Evolutionary conservation across 2,113 vertebrate species (phyloP).

Genomic region (Corydoras maculifer): DNA sequence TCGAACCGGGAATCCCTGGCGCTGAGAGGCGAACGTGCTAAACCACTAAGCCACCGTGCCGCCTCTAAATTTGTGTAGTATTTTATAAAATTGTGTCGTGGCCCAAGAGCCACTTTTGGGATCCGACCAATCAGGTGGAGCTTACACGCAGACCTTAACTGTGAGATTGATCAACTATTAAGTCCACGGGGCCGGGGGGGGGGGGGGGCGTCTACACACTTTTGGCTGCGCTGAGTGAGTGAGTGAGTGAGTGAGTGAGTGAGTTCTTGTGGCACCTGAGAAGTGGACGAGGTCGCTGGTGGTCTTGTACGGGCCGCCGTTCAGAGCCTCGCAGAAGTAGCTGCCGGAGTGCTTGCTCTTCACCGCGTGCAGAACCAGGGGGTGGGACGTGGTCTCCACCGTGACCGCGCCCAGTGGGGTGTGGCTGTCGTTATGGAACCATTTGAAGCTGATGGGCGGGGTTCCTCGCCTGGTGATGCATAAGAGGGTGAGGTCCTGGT

Average conservation of each 20-base stretch:
- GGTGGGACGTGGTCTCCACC: background rate
- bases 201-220: too few species aligned
- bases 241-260: background rate
- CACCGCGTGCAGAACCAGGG: slow-evolving; percentile 10
- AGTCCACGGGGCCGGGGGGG: too few species aligned
- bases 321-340: slow-evolving; percentile 60
- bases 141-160: too few species aligned
- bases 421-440: slow-evolving; percentile 29
- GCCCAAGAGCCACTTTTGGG: too few species aligned
- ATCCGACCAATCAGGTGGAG: too few species aligned
- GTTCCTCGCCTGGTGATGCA: slow-evolving; percentile 49
- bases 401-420: slow-evolving; percentile 23
- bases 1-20: too few species aligned
- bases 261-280: slow-evolving; percentile 45
- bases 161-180: too few species aligned
- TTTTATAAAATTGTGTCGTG: too few species aligned
- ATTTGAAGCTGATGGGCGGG: slow-evolving; percentile 58
- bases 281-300: slow-evolving; percentile 13
- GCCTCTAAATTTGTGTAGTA: too few species aligned
- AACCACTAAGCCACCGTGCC: too few species aligned
- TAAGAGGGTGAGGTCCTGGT: slow-evolving; percentile 42
- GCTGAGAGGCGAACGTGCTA: too few species aligned
- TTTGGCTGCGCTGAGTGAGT: too few species aligned
- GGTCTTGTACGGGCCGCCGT: slow-evolving; percentile 39
- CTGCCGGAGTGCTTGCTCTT: slow-evolving; percentile 42